phyloP scores from a whole-genome alignment of 1,140 invertebrate species.

The Polypedilum pembai region DNA sequence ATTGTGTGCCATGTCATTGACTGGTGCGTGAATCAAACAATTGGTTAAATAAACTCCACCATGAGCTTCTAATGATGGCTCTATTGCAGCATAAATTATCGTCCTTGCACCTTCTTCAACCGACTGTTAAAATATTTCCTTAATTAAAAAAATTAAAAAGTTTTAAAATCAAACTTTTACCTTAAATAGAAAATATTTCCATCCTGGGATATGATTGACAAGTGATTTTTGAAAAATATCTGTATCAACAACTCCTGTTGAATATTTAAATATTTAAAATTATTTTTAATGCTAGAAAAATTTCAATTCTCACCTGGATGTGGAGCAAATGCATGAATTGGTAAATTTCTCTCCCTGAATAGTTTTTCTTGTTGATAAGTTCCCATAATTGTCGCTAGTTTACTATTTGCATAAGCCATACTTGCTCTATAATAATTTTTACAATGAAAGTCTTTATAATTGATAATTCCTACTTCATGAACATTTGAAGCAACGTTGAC shows the following conservation, averaged over 20 bases:
- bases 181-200: constrained; percentile 55
- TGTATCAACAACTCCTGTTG: constrained; percentile 60
- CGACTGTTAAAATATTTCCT: constrained; percentile 50
- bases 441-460: constrained; percentile 69
- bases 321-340: constrained; percentile 59
- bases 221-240: constrained; percentile 66
- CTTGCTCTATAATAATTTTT: constrained; percentile 46
- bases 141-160: neutral
- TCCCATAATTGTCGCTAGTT: constrained; percentile 76
- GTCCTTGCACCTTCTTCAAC: constrained; percentile 66
- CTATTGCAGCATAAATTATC: constrained; percentile 64
- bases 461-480: constrained; percentile 61
- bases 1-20: constrained; percentile 37
- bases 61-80: constrained; percentile 57
- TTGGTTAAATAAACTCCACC: constrained; percentile 69
- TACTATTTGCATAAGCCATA: constrained; percentile 76
- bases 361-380: constrained; percentile 59
- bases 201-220: constrained; percentile 51
- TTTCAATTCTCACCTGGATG: constrained; percentile 60
- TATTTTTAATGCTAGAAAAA: neutral
- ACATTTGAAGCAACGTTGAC: constrained; percentile 83
- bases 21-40: constrained; percentile 45
- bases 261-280: neutral
- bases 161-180: constrained; percentile 40
- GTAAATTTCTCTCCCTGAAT: constrained; percentile 47